Base-by-base conservation (phyloP, 2,888 invertebrate genomes). In the Drosophila rubida region DNA sequence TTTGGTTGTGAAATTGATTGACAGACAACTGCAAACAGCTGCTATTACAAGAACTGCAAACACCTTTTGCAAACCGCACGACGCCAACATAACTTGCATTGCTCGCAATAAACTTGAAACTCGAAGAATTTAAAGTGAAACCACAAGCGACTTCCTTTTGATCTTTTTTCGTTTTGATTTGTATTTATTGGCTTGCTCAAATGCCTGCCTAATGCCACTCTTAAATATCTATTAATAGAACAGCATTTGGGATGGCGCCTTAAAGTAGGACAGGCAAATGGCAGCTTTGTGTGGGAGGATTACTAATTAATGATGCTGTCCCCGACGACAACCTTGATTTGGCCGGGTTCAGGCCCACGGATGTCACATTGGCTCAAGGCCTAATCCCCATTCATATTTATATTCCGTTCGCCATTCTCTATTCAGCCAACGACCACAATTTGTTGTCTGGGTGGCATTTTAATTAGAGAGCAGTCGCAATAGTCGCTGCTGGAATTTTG, bases 271-370 rank as follows among this genome's bases (percentile, higher is more conserved):
- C 16, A 4, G n/a, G 2, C 6, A 23, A 41, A 32, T n/a, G 35
- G 4, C 11, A 48, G 2, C 39, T 4, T 13, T 25, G 16, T 69
- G 23, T 42, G 23, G 13, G 27, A 13, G 55, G 48, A 37, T 66
- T 72, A 55, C 78, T 70, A 83, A 83, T 79, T 83, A 83, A 77
- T 66, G 67, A 79, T 73, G 74, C 83, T 77, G 78, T 51, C 67
- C 77, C 57, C 44, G 73, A 32, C 9, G 16, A 51, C 42, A 80
- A 65, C 87, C 70, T 70, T 70, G 78, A 59, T 53, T 58, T 62
- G 39, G 46, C 44, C 41, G 25, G 50, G 13, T 59, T 41, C 30
- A 8, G 51, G 6, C 45, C 9, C 6, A 11, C 22, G 27, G 30
- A 58, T 66, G 71, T 70, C 48, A 70, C 59, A 49, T 30, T 19